Conservation (phyloP, 2,888 invertebrate genomes). For the Heliconius sara region DNA sequence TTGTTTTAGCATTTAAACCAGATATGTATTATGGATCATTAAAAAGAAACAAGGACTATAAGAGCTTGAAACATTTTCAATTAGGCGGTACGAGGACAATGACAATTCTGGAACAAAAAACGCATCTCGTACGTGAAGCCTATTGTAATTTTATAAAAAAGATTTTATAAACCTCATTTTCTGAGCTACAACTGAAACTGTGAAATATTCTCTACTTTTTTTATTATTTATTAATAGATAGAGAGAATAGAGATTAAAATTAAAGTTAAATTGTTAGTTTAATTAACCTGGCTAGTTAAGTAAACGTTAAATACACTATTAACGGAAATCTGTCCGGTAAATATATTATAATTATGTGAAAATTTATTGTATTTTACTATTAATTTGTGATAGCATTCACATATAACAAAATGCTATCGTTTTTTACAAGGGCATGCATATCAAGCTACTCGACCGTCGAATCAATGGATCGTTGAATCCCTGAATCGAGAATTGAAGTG, state of each 20-base stretch:
- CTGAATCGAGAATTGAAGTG: constrained; percentile 39
- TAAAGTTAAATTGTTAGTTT: neutral
- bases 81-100: constrained; percentile 35
- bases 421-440: constrained; percentile 32
- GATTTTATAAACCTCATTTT: neutral
- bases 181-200: neutral
- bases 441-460: constrained; percentile 30
- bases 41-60: constrained; percentile 25
- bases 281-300: neutral
- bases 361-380: neutral
- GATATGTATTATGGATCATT: neutral
- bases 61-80: constrained; percentile 41
- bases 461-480: constrained; percentile 38
- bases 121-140: constrained; percentile 17
- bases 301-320: neutral
- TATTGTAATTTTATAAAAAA: constrained; percentile 40
- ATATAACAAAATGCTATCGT: constrained; percentile 23
- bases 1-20: constrained; percentile 1
- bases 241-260: neutral
- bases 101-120: constrained; percentile 34
- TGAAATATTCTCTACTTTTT: neutral
- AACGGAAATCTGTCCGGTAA: neutral
- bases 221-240: neutral
- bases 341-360: neutral
- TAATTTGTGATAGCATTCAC: neutral